Base-by-base conservation (phyloP, 2,888 invertebrate genomes). In the Scrobipalpa costella region DNA sequence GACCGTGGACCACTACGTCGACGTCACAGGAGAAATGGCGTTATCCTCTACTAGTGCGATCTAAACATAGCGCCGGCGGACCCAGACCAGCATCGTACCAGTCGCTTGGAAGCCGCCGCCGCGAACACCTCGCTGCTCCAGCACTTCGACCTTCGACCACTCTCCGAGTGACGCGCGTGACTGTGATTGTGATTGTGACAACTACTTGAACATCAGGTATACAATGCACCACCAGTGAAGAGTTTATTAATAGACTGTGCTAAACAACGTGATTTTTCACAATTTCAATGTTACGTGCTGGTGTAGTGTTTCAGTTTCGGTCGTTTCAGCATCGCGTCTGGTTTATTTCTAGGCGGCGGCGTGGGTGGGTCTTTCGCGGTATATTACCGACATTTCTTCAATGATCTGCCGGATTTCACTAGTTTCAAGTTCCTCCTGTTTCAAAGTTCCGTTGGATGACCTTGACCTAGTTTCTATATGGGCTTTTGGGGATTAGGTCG, bases 121-220 rank as follows among this genome's bases (percentile, higher is more conserved):
- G 91, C 85, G 88, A 84, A 78, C 86, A 85, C 82, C 86, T 82
- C 86, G 86, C 77, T 78, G 83, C 84, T 86, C 86, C 88, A 87
- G 86, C 87, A 83, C 77, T 74, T 76, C 85, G 85, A 86, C 85
- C 85, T 79, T 83, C 87, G 88, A 88, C 89, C 89, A 88, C 89
- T 88, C 85, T n/a, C 75, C 78, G 90, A 89, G 89, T 88, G 89
- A 88, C 86, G 90, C 88, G 88, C 86, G 87, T 89, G 89, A 81
- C 83, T 87, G 89, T 89, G 90, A 83, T 84, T 81, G 90, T 89
- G 87, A 80, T 81, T 77, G 78, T 78, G 76, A 77, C 68, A 64
- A 68, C 66, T 65, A 64, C 75, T 75, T 73, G 73, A 71, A 76
- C 73, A 73, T 73, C 80, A 81, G 80, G 80, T 81, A 79, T 74